These are phyloP conservation scores for Siphamia tubifer DNA, from an alignment of 2,113 vertebrate genomes.

Conservation along the genomic window DNA sequence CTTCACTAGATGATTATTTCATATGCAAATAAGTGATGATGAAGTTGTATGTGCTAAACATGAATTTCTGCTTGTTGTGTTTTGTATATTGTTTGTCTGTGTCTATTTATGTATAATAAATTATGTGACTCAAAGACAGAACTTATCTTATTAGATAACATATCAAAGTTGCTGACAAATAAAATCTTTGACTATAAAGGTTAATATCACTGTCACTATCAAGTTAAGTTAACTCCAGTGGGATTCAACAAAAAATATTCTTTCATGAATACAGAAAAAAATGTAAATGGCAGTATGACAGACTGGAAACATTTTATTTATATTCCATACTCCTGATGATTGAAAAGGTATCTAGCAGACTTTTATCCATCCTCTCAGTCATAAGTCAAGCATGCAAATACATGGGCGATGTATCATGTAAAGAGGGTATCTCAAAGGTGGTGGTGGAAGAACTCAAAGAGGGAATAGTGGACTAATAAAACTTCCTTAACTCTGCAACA, in stretches of 20 bases:
- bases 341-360: constrained; percentile 46
- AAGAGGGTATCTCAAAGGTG: constrained; percentile 17
- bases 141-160: constrained; percentile 39
- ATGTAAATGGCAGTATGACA: constrained; percentile 33
- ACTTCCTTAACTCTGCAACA: constrained; percentile 60
- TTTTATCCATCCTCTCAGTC: constrained; percentile 22
- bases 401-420: constrained; percentile 35
- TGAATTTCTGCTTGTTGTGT: neutral
- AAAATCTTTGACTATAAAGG: constrained; percentile 59
- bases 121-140: constrained; percentile 39
- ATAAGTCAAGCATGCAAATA: constrained; percentile 49
- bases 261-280: constrained; percentile 51
- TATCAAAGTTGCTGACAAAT: constrained; percentile 46
- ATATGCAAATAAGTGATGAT: no score
- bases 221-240: constrained; percentile 12
- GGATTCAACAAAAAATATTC: constrained; percentile 24
- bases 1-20: no score
- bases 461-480: constrained; percentile 65
- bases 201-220: constrained; percentile 50
- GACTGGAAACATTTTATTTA: constrained; percentile 45
- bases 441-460: constrained; percentile 38
- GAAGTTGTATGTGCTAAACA: no score
- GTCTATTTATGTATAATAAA: neutral
- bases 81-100: neutral
- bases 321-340: constrained; percentile 47